Percentiles rank a stretch among this genome's conserved stretches.
Conservation (phyloP, 2,113 vertebrate genomes). For the Triplophysa dalaica region DNA sequence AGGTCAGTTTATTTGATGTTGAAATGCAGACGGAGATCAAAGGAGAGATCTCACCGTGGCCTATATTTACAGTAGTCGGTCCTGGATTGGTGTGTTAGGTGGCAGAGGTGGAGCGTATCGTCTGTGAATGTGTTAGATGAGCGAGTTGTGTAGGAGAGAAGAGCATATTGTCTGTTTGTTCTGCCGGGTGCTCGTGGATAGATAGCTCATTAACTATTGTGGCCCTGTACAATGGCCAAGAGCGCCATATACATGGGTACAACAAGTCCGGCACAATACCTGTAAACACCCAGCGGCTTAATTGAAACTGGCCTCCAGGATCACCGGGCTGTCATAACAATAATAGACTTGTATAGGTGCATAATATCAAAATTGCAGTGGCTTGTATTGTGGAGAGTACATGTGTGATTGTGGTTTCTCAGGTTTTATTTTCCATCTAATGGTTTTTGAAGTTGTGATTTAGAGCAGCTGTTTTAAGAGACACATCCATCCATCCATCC, state of each 20-base stretch:
- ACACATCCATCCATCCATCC: no score
- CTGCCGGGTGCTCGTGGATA: slow-evolving; percentile 80
- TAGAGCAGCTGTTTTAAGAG: neutral
- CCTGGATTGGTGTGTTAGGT: slow-evolving; percentile 22
- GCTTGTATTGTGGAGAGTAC: slow-evolving; percentile 70
- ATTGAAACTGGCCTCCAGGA: slow-evolving; percentile 83
- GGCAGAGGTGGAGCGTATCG: slow-evolving; percentile 13
- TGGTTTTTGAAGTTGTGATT: neutral
- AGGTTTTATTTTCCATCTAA: neutral
- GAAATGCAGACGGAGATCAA: slow-evolving; percentile 83
- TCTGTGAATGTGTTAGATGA: slow-evolving; percentile 43
- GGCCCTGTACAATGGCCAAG: slow-evolving; percentile 79
- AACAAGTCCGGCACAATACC: slow-evolving; percentile 76
- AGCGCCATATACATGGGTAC: slow-evolving; percentile 71
- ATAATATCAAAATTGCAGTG: slow-evolving; percentile 69
- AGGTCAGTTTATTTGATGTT: slow-evolving; percentile 81
- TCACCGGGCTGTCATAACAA: slow-evolving; percentile 80
- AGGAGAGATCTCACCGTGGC: slow-evolving; percentile 69
- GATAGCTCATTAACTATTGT: slow-evolving; percentile 95
- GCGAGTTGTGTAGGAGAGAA: slow-evolving; percentile 42
- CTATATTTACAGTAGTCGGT: slow-evolving; percentile 76
- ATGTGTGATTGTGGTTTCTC: slow-evolving; percentile 26
- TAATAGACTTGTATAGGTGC: slow-evolving; percentile 79
- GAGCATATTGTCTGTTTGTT: slow-evolving; percentile 78
- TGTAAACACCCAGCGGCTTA: slow-evolving; percentile 77